Conservation (phyloP, 2,113 vertebrate genomes). For the Corythornis cristatus region DNA sequence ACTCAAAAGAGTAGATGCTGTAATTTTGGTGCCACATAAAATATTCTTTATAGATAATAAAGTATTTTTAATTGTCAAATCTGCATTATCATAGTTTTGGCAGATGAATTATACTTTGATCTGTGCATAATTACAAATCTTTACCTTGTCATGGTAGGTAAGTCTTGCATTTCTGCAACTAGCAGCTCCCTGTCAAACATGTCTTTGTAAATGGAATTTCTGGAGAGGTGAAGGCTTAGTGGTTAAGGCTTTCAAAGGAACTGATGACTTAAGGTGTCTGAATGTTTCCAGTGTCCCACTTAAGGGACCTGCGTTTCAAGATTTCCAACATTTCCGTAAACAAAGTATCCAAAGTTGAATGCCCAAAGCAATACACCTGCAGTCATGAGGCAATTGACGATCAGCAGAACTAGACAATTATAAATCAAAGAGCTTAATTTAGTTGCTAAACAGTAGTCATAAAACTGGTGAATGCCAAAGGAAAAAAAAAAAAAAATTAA, state of each 20-base stretch:
- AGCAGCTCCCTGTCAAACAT: neutral
- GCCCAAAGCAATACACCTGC: neutral
- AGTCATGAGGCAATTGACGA: neutral
- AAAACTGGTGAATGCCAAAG: neutral
- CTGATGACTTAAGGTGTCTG: neutral
- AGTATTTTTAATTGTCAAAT: slow-evolving; percentile 6
- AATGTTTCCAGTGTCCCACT: neutral
- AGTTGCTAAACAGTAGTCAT: neutral
- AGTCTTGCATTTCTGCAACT: neutral
- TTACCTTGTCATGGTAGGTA: neutral
- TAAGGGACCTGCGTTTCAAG: neutral
- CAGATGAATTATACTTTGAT: neutral
- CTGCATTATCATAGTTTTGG: neutral
- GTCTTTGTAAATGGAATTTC: neutral
- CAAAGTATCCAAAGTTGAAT: neutral
- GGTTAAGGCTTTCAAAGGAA: neutral
- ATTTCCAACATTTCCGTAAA: neutral
- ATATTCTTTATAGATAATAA: neutral
- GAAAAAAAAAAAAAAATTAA: neutral
- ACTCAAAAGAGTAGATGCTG: neutral
- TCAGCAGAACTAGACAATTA: neutral
- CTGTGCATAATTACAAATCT: neutral
- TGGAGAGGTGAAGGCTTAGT: neutral
- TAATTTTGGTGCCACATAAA: slow-evolving; percentile 2
- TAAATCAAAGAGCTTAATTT: neutral